phyloP scores from a whole-genome alignment of 2,113 vertebrate genomes.

The Amblyopsis rosae region DNA sequence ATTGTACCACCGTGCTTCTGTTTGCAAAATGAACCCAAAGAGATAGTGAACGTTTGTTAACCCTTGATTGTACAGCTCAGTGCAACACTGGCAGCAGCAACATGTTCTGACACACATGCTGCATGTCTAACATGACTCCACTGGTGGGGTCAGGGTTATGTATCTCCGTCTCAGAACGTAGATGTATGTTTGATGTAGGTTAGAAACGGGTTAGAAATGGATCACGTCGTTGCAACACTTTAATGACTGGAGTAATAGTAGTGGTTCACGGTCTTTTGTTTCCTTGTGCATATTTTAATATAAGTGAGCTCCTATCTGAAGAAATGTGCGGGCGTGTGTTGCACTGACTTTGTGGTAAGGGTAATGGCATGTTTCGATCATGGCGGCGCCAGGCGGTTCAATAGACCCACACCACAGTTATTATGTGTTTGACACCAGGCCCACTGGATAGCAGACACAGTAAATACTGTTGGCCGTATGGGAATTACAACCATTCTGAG shows the following conservation, averaged over 20 bases:
- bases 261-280: slow-evolving; percentile 7
- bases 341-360: slow-evolving; percentile 56
- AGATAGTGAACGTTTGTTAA: too few relatives aligned
- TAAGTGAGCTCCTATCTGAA: slow-evolving; percentile 4
- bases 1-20: not conserved
- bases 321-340: slow-evolving; percentile 21
- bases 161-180: too few relatives aligned
- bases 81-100: too few relatives aligned
- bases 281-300: slow-evolving; percentile 36
- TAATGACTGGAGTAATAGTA: too few relatives aligned
- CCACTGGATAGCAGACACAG: slow-evolving; percentile 32
- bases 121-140: too few relatives aligned
- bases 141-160: too few relatives aligned
- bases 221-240: too few relatives aligned
- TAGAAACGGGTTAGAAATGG: too few relatives aligned
- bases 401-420: slow-evolving; percentile 49
- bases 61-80: too few relatives aligned
- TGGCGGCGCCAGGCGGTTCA: slow-evolving; percentile 63
- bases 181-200: too few relatives aligned
- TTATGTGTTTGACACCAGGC: slow-evolving; percentile 40
- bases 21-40: too few relatives aligned
- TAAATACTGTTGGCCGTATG: slow-evolving; percentile 14
- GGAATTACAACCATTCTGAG: slow-evolving; percentile 30
- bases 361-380: slow-evolving; percentile 68
- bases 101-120: too few relatives aligned